Evolutionary conservation across 2,888 invertebrate species (phyloP).

Genomic region (Machimus atricapillus): DNA sequence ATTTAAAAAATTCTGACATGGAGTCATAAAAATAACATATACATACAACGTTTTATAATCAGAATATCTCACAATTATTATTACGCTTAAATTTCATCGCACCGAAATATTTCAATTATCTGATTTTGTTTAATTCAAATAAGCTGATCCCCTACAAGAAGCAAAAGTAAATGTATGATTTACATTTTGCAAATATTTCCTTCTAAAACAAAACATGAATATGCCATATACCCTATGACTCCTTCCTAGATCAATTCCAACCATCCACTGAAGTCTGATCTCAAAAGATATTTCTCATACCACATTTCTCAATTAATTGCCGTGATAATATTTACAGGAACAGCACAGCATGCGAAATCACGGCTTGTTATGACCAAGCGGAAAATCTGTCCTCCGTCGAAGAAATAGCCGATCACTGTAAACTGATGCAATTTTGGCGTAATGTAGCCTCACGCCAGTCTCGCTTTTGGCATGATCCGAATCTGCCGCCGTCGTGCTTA

Average conservation of each 20-base stretch:
- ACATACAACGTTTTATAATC: no score
- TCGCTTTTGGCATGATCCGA: background rate
- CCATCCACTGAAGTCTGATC: background rate
- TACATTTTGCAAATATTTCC: background rate
- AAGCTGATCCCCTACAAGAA: background rate
- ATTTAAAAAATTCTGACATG: no score
- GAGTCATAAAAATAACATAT: no score
- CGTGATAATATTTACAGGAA: background rate
- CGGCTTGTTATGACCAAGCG: background rate
- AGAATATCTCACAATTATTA: no score
- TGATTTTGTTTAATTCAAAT: no score
- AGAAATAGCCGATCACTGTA: background rate
- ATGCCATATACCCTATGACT: background rate
- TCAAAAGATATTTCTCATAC: background rate
- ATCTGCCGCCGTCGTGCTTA: constrained; percentile 4
- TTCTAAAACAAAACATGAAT: background rate
- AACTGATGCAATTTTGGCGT: constrained; percentile 23
- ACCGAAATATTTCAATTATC: no score
- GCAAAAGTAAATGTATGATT: background rate
- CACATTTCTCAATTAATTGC: constrained; percentile 18
- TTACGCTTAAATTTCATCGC: no score
- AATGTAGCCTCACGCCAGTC: constrained; percentile 12
- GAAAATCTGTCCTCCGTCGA: background rate
- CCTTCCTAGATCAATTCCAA: background rate
- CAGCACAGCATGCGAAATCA: background rate